These are phyloP conservation scores for Bambusicola thoracicus DNA, from an alignment of 2,113 vertebrate genomes.

Conservation along the genomic window DNA sequence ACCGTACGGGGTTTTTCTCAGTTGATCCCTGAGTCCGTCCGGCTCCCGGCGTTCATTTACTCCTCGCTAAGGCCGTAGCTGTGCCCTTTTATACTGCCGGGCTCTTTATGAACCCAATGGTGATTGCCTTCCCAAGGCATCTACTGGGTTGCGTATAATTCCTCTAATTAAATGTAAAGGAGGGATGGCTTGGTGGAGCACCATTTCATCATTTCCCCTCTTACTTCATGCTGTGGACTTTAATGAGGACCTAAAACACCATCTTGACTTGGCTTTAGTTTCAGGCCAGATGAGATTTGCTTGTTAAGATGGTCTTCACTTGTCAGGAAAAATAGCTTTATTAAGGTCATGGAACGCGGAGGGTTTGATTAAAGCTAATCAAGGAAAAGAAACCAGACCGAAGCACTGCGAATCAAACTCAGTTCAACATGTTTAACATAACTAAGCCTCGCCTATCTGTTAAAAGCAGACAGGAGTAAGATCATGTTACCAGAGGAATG, in stretches of 20 bases:
- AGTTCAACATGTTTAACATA: constrained; percentile 63
- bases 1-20: not conserved
- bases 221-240: constrained; percentile 76
- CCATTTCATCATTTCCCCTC: constrained; percentile 74
- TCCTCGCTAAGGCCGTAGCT: constrained; percentile 12
- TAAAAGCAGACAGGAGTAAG: constrained; percentile 69
- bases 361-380: constrained; percentile 81
- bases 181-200: constrained; percentile 73
- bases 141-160: constrained; percentile 72
- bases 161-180: constrained; percentile 82
- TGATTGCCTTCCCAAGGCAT: constrained; percentile 72
- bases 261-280: constrained; percentile 78
- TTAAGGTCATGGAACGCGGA: constrained; percentile 71
- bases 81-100: not conserved
- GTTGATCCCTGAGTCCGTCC: constrained; percentile 47
- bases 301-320: constrained; percentile 77
- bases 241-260: constrained; percentile 80
- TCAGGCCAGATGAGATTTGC: constrained; percentile 77
- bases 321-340: constrained; percentile 81
- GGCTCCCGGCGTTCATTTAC: constrained; percentile 37
- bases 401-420: constrained; percentile 46
- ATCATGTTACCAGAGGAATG: constrained; percentile 74
- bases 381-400: constrained; percentile 71
- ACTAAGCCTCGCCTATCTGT: constrained; percentile 66
- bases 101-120: constrained; percentile 56